These are phyloP conservation scores for Chloropsis cyanopogon DNA, from an alignment of 2,113 vertebrate species.

Conservation along the genomic window DNA sequence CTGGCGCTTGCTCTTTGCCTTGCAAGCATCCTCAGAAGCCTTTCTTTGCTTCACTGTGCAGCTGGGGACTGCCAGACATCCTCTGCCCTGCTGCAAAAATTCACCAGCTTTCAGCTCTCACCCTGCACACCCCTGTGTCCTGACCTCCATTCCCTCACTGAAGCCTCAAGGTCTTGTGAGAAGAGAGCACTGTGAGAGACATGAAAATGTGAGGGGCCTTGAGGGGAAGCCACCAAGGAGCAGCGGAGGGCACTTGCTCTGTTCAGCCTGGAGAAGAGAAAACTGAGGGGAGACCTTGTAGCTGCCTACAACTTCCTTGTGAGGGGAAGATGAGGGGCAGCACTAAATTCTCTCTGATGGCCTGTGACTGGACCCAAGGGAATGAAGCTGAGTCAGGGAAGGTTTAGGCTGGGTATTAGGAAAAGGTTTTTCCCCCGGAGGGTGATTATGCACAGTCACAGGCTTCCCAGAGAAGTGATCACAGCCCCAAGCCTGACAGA, in stretches of 20 bases:
- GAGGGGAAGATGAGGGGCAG: neutral
- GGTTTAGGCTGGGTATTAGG: neutral
- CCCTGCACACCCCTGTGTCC: no score
- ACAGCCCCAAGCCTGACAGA: no score
- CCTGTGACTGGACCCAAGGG: no score
- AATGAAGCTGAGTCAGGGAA: no score
- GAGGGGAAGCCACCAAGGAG: neutral
- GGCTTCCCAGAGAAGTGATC: neutral
- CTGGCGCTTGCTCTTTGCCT: neutral
- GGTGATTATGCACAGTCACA: neutral
- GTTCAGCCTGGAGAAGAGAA: neutral
- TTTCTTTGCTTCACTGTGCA: rapidly evolving
- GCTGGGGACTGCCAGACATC: neutral
- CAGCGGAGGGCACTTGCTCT: neutral
- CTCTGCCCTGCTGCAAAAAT: neutral
- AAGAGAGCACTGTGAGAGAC: neutral
- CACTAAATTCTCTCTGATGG: neutral
- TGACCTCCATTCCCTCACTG: rapidly evolving
- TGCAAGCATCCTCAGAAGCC: neutral
- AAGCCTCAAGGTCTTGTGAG: neutral
- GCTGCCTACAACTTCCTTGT: neutral
- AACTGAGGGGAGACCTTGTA: neutral
- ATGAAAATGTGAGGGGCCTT: neutral
- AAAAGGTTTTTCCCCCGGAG: neutral
- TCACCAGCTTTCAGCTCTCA: neutral